Evolutionary conservation across 2,113 vertebrate species (phyloP), one percentile per base, ranked within the genome.

Genomic region (Megalops atlanticus): DNA sequence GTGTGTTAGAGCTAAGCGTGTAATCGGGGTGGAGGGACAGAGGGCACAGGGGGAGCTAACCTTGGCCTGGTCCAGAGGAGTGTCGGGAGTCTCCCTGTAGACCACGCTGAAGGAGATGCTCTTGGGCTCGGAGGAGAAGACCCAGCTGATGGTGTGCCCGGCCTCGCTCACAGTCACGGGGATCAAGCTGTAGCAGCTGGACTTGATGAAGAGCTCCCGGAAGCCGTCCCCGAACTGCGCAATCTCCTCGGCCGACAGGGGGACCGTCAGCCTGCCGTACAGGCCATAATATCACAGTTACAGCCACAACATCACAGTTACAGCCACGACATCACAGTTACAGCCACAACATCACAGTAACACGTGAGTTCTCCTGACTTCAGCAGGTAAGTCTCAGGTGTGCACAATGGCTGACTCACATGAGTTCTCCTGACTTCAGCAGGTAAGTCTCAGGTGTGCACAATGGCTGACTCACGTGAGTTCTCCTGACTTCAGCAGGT

Each of bases 21-120:
- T 54, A 3, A 24, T 2, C 18, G 7, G 16, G 16, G 8, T 21
- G 0, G 18, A 54, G 49, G 24, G 71, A 21, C 2, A 40, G 71
- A 38, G 18, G 21, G 14, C 36, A 40, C 12, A 12, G 33, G 68
- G 16, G 35, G 27, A 16, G 18, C 14, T 69, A 6, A 97, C 97
- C 94, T 97, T 98, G 81, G 95, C 95, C 77, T 97, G 95, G 81
- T 98, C 96, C 80, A 97, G 88, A 0, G 96, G 93, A 0, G 92
- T 89, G 76, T 96, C 93, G 15, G 93, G 81, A 0, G 90, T 90
- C 83, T 97, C 96, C 77, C 90, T 93, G 90, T 96, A 98, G 52
- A 99, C 95, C 76, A 98, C 95, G 0, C 96, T 96, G 92, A 99
- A 98, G 79, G 96, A 93, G 86, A 99, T 96, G 86, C 97, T 98